Evolutionary conservation across 2,797 vertebrate species (phyloP).

Genomic region (Spinus olivaceus): DNA sequence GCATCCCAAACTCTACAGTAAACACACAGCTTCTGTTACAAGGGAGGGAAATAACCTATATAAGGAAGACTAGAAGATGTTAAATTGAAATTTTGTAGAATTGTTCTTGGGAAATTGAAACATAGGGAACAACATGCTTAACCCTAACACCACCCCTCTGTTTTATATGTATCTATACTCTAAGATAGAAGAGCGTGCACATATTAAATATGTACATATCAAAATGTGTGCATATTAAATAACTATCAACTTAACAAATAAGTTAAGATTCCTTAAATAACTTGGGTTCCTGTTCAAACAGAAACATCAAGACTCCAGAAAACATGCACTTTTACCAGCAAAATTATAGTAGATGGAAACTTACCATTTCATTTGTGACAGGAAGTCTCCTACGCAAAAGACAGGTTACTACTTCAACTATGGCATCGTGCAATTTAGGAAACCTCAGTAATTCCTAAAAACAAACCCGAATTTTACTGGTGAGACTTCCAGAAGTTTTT

Average conservation of each 20-base stretch:
- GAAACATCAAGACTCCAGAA: not conserved
- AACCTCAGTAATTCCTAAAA: constrained; percentile 92
- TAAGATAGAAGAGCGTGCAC: fast-evolving
- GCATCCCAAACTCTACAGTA: not conserved
- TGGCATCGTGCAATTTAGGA: constrained; percentile 97
- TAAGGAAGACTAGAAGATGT: not conserved
- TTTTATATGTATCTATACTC: not conserved
- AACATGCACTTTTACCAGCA: not conserved
- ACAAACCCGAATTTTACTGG: not conserved
- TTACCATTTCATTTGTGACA: constrained; percentile 97
- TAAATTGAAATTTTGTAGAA: not conserved
- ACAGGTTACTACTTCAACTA: constrained; percentile 97
- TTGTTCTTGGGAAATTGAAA: not conserved
- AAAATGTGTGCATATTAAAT: not conserved
- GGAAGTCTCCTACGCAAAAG: constrained; percentile 93
- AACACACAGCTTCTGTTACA: not conserved
- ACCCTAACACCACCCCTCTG: not conserved
- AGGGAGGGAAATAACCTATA: not conserved
- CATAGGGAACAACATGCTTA: not conserved
- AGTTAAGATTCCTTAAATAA: not conserved
- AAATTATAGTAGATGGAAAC: not conserved
- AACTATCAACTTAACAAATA: not conserved
- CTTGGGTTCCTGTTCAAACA: not conserved
- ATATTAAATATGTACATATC: not conserved
- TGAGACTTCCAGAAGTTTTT: not conserved